A percentile compares a stretch with the other conserved stretches of the same genome.
Conservation (phyloP, 2,113 vertebrate species). For the Poeciliopsis occidentalis region DNA sequence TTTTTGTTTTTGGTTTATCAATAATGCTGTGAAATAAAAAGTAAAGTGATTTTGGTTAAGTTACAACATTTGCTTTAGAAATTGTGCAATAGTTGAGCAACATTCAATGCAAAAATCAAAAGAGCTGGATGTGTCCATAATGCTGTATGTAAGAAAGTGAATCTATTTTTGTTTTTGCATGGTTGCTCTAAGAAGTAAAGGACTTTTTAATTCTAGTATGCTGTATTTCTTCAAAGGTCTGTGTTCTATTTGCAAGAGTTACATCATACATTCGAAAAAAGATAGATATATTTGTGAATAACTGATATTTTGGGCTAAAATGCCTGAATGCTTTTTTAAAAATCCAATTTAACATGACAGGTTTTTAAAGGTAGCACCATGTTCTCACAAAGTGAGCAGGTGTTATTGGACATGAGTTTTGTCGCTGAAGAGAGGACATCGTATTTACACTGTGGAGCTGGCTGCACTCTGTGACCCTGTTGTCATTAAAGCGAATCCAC, state of each 20-base stretch:
- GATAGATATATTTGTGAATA: neutral
- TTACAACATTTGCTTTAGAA: conserved; percentile 22
- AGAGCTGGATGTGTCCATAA: conserved; percentile 14
- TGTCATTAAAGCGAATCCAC: conserved; percentile 19
- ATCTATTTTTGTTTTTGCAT: conserved; percentile 39
- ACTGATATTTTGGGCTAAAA: neutral
- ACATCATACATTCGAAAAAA: too few species aligned
- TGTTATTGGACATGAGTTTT: neutral
- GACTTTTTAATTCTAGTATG: conserved; percentile 36
- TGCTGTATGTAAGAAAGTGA: conserved; percentile 35
- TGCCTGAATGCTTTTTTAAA: neutral
- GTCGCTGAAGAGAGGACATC: conserved; percentile 26
- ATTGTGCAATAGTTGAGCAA: conserved; percentile 73
- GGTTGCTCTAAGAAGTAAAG: conserved; percentile 69
- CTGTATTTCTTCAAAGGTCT: neutral
- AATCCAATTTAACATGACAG: neutral
- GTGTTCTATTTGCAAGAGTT: neutral
- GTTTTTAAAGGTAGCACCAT: neutral
- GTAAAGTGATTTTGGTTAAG: neutral
- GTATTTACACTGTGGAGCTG: conserved; percentile 28
- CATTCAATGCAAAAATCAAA: conserved; percentile 54
- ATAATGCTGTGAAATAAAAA: conserved; percentile 38
- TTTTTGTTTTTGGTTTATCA: conserved; percentile 29
- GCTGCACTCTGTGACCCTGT: conserved; percentile 42
- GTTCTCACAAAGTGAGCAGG: neutral